These are phyloP conservation scores for Alexandromys fortis DNA, from an alignment of 2,113 vertebrate species.

Conservation along the genomic window DNA sequence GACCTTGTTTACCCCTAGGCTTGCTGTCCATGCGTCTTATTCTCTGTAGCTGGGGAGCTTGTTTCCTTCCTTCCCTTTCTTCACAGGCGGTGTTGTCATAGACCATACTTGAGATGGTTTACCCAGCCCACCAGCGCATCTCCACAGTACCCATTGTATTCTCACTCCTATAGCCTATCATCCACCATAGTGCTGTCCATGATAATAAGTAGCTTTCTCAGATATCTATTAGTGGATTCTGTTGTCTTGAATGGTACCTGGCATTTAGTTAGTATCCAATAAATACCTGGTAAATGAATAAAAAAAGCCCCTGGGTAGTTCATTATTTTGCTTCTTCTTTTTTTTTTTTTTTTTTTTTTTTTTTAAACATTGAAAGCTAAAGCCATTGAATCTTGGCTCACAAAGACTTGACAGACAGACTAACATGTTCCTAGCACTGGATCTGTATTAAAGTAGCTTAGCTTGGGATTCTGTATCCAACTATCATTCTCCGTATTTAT, in stretches of 20 bases:
- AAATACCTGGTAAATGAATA: not conserved
- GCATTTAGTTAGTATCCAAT: not conserved
- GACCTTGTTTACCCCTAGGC: not conserved
- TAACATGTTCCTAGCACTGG: not conserved
- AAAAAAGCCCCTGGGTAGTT: not conserved
- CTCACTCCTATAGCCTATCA: not conserved
- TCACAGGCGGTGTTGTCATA: not conserved
- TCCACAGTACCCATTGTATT: not conserved
- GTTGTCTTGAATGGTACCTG: not conserved
- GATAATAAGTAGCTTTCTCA: not conserved
- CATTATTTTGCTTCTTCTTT: not conserved
- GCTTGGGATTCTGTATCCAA: not conserved
- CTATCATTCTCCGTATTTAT: constrained; percentile 19
- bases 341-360: not conserved
- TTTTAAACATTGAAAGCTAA: constrained; percentile 10
- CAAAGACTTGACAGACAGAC: not conserved
- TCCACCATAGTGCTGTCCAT: not conserved
- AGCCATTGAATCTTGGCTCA: not conserved
- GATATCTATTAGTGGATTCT: not conserved
- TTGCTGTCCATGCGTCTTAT: not conserved
- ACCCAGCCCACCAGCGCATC: not conserved
- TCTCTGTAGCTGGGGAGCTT: not conserved
- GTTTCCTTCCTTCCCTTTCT: not conserved
- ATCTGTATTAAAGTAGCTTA: not conserved
- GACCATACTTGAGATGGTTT: not conserved